Percentiles rank a stretch among this genome's conserved stretches.
phyloP scores from a whole-genome alignment of 2,888 invertebrate species.

The Malacosoma neustria region DNA sequence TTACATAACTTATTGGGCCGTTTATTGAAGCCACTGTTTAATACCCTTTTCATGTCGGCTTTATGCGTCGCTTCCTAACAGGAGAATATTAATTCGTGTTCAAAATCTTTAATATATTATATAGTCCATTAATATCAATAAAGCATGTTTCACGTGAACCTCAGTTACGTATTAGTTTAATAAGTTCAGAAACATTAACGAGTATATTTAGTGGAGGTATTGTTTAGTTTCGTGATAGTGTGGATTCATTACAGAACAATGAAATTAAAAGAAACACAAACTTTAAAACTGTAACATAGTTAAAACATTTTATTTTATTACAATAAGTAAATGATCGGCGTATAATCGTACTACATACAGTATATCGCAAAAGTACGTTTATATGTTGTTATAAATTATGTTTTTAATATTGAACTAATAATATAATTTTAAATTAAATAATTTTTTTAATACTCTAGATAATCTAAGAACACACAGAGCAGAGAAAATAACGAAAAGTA shows the following conservation, averaged over 20 bases:
- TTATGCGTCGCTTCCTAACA: constrained; percentile 55
- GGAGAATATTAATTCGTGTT: constrained; percentile 57
- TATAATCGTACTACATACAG: too few relatives aligned
- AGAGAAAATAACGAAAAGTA: too few relatives aligned
- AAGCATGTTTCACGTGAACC: constrained; percentile 19
- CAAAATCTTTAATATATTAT: constrained; percentile 41
- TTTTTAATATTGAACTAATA: too few relatives aligned
- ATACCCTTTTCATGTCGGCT: constrained; percentile 67
- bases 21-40: constrained; percentile 69
- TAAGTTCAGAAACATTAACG: neutral
- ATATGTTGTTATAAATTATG: too few relatives aligned
- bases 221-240: constrained; percentile 6
- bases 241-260: neutral
- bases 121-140: constrained; percentile 53
- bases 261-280: too few relatives aligned
- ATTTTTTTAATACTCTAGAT: too few relatives aligned
- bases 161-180: constrained; percentile 1
- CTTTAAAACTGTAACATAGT: too few relatives aligned
- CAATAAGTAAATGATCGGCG: too few relatives aligned
- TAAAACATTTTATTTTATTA: too few relatives aligned
- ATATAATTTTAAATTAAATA: too few relatives aligned
- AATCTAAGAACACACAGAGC: too few relatives aligned
- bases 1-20: constrained; percentile 72
- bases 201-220: neutral
- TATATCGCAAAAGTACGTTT: too few relatives aligned